Base-by-base conservation (phyloP, 2,888 invertebrate genomes). In the Hydraecia micacea region DNA sequence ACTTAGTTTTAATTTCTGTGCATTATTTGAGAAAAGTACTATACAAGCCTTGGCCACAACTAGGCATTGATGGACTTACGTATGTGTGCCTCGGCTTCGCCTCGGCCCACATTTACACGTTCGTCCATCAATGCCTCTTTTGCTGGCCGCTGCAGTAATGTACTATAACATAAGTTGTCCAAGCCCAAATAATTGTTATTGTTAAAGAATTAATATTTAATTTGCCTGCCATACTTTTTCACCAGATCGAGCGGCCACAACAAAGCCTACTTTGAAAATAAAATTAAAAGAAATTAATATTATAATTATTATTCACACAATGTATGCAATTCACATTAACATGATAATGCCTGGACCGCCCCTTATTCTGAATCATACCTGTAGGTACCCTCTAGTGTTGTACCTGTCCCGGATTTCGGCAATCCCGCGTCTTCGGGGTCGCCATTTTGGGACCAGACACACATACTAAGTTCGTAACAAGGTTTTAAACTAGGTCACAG, bases 311-410 rank as follows among this genome's bases (percentile, higher is more conserved):
- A 77, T 85, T 89, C 86, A 81, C 84, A 86, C 81, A 79, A 80
- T 82, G 79, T 82, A 82, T 81, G 81, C 77, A 79, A 75, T 82
- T 76, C 52, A 46, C 75, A 93, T 92, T 92, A 90, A 62, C 90
- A 93, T 92, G 84, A 87, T 91, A 91, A 92, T 92, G 85, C 67
- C n/a, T 46, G 81, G 77, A 83, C 89, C 91, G 89, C 91, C 89
- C 86, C 77, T 82, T 86, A 82, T 77, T 87, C 79, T 89, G 85
- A 87, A 83, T 88, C 85, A 89, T 74, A 76, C 76, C 58, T 69
- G 70, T 46, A 63, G 62, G 67, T 79, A 73, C 32, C 28, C 39
- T 49, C 60, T 87, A 76, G 88, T 86, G 89, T 71, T 89, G 88
- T 75, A 36, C 62, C 55, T 46, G 15, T 63, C 11, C 39, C 39